phyloP scores from a whole-genome alignment of 2,797 vertebrate species.

The Lacerta viridis region DNA sequence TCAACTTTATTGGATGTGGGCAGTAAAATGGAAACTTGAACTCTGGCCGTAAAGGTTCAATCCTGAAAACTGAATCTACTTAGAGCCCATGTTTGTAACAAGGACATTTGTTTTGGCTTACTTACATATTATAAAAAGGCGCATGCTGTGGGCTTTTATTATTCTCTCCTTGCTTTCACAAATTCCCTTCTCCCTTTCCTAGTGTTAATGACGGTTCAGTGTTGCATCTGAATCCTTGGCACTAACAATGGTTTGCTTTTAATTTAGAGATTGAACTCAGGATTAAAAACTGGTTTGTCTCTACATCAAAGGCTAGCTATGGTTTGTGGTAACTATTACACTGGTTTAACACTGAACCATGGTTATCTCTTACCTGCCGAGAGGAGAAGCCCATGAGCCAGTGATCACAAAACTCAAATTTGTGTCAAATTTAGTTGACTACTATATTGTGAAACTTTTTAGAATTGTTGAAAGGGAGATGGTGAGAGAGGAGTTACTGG shows the following conservation, averaged over 20 bases:
- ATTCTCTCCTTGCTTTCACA: not conserved
- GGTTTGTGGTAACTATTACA: not conserved
- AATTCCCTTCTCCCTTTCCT: not conserved
- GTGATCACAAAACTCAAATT: not conserved
- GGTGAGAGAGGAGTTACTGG: not conserved
- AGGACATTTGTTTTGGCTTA: no score
- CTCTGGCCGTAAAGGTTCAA: no score
- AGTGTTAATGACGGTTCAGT: not conserved
- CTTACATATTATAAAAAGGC: not conserved
- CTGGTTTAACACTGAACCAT: not conserved
- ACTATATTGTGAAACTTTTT: not conserved
- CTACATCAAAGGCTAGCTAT: not conserved
- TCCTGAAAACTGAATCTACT: no score
- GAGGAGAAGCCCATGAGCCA: not conserved
- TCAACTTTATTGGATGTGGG: no score
- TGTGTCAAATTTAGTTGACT: no score
- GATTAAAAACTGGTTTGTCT: not conserved
- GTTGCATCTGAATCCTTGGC: not conserved
- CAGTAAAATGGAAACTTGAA: no score
- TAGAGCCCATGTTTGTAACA: no score
- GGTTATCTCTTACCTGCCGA: not conserved
- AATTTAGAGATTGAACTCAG: not conserved
- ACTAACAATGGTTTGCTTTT: not conserved
- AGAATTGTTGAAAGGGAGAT: not conserved
- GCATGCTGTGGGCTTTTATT: not conserved